A percentile compares a stretch with the other conserved stretches of the same genome.
These are phyloP conservation scores for Siphlonurus alternatus DNA, from an alignment of 2,888 invertebrate genomes.

Conservation along the genomic window DNA sequence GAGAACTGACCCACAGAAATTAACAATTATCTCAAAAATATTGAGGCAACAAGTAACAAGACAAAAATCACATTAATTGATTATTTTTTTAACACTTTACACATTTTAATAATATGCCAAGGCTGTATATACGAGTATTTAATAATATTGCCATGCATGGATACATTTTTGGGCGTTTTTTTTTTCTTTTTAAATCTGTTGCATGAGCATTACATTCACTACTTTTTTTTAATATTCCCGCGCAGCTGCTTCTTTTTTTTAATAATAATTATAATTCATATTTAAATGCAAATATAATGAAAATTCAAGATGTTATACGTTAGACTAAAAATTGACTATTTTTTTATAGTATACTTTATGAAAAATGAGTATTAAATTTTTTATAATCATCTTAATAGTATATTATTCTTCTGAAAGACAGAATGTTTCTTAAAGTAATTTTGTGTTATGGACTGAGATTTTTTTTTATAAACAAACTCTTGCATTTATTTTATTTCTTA, in stretches of 20 bases:
- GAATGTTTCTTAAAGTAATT: background rate
- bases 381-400: background rate
- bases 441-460: background rate
- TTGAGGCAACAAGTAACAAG: constrained; percentile 1
- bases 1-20: background rate
- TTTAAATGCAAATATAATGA: background rate
- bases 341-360: background rate
- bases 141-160: background rate
- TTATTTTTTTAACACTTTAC: background rate
- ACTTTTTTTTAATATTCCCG: background rate
- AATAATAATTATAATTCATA: background rate
- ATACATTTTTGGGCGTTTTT: background rate
- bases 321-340: background rate
- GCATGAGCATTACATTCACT: background rate
- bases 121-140: background rate
- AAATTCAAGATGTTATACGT: background rate
- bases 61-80: background rate
- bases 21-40: constrained; percentile 2
- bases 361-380: background rate
- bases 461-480: background rate
- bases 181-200: background rate
- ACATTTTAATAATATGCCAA: background rate
- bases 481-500: background rate
- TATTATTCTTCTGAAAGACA: background rate
- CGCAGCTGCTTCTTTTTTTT: background rate